A percentile compares a stretch with the other conserved stretches of the same genome.
These are phyloP conservation scores for Ispidina picta DNA, from an alignment of 2,797 vertebrate species.

Conservation along the genomic window DNA sequence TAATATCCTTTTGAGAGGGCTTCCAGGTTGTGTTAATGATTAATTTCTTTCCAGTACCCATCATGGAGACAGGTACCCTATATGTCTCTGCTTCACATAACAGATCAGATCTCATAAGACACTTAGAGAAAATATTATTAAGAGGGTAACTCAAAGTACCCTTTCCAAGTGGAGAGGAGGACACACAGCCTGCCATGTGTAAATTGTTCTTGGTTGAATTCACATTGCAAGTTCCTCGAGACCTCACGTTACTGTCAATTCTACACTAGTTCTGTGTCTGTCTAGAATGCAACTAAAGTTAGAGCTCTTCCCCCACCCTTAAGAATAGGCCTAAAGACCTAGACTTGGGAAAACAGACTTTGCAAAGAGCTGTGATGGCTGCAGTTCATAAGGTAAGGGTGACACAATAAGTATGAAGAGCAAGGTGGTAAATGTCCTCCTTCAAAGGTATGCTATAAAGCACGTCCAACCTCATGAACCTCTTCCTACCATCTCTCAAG, in stretches of 20 bases:
- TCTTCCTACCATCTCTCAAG: neutral
- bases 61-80: neutral
- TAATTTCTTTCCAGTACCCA: neutral
- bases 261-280: too few species aligned
- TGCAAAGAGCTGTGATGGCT: too few species aligned
- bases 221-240: too few species aligned
- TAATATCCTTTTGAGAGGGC: neutral
- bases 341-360: too few species aligned
- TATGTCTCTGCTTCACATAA: neutral
- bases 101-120: neutral
- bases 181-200: neutral
- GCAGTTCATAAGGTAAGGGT: too few species aligned
- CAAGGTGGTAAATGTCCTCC: too few species aligned
- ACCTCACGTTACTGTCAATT: too few species aligned
- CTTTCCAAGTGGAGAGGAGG: neutral
- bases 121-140: neutral
- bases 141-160: neutral
- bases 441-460: too few species aligned
- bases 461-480: neutral
- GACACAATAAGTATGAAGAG: too few species aligned
- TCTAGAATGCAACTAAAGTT: too few species aligned
- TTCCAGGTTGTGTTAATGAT: neutral
- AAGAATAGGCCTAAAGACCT: too few species aligned
- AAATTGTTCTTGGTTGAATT: neutral
- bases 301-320: too few species aligned